These are phyloP conservation scores for Limnodromus scolopaceus DNA, from an alignment of 2,797 vertebrate genomes.

Conservation along the genomic window DNA sequence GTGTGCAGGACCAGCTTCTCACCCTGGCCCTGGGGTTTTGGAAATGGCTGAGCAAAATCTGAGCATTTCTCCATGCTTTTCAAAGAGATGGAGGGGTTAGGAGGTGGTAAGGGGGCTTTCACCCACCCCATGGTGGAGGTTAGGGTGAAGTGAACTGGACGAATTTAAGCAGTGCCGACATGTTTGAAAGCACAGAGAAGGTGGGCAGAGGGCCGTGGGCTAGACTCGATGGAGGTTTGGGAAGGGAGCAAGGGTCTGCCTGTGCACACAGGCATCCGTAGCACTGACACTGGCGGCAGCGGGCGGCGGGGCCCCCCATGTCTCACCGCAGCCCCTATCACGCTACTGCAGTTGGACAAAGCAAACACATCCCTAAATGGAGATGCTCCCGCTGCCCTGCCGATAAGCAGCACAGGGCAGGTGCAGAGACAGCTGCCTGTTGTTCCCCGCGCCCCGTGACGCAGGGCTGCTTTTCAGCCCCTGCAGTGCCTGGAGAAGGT, in stretches of 20 bases:
- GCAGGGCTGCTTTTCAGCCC: conserved; percentile 9
- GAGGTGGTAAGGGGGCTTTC: neutral
- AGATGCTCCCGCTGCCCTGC: neutral
- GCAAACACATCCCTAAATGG: conserved; percentile 58
- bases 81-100: neutral
- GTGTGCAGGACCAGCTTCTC: neutral
- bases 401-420: neutral
- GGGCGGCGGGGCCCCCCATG: neutral
- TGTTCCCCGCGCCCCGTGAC: neutral
- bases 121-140: fast-evolving
- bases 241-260: neutral
- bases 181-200: neutral
- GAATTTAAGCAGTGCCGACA: neutral
- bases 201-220: fast-evolving
- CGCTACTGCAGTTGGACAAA: neutral
- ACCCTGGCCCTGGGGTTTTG: neutral
- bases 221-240: neutral
- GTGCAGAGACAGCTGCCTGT: neutral
- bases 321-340: neutral
- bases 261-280: fast-evolving
- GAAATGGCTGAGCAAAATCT: neutral
- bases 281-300: neutral
- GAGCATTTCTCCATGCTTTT: neutral
- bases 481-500: neutral
- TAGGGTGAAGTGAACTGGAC: neutral